These are phyloP conservation scores for Girardinus metallicus DNA, from an alignment of 2,797 vertebrate genomes.

Conservation along the genomic window DNA sequence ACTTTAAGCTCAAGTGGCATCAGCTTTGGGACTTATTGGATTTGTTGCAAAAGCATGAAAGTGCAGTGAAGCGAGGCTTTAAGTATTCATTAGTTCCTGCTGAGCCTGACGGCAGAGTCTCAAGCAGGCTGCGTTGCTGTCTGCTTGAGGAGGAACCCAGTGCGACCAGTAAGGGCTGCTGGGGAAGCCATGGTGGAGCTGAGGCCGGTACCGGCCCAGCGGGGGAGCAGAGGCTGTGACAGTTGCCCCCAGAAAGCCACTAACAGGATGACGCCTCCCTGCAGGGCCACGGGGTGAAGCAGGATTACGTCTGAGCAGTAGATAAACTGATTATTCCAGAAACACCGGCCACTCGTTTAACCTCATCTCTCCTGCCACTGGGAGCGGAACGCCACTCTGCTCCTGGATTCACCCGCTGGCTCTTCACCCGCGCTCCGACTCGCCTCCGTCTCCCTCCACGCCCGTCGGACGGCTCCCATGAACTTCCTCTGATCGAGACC, in stretches of 20 bases:
- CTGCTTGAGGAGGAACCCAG: background rate
- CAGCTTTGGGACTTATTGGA: constrained; percentile 43
- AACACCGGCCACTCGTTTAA: constrained; percentile 82
- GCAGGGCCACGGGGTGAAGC: constrained; percentile 82
- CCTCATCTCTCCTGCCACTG: constrained; percentile 77
- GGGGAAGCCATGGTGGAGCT: background rate
- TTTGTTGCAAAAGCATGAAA: constrained; percentile 50
- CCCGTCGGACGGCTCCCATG: constrained; percentile 15
- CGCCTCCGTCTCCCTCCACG: constrained; percentile 15
- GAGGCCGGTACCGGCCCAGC: background rate
- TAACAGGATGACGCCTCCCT: constrained; percentile 90
- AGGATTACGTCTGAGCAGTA: constrained; percentile 92
- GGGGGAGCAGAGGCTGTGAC: constrained; percentile 57
- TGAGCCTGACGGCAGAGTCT: constrained; percentile 1
- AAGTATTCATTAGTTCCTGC: constrained; percentile 37
- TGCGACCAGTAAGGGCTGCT: background rate
- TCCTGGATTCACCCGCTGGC: background rate
- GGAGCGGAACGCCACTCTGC: constrained; percentile 6
- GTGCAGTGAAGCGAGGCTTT: constrained; percentile 21
- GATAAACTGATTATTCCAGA: constrained; percentile 94
- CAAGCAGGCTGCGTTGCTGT: background rate
- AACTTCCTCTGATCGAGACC: constrained; percentile 48
- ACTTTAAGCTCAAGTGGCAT: constrained; percentile 20
- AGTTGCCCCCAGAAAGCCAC: constrained; percentile 88
- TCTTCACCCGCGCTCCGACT: constrained; percentile 17